Base-by-base conservation (phyloP, 2,888 invertebrate species). In the Lampropteryx suffumata region DNA sequence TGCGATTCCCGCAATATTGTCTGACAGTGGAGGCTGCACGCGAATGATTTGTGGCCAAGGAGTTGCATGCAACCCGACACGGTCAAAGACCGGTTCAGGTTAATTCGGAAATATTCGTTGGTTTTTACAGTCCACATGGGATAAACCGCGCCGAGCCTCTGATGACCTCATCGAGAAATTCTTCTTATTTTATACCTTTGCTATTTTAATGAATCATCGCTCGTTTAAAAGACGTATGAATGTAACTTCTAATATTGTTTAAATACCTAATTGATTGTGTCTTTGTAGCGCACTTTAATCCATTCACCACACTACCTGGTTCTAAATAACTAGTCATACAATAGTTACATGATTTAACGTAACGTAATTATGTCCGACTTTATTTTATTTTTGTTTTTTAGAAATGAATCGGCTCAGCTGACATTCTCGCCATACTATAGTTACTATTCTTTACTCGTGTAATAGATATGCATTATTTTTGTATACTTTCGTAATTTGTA, bases 51-150 rank as follows among this genome's bases (percentile, higher is more conserved):
- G 82, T 77, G 66, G 65, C 59, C 58, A 67, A 62, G 68, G 67
- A 73, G 68, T 67, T 73, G 77, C 35, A 42, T 42, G 48, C 76
- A 79, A 73, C 73, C 72, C 73, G 75, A 68, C 64, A 62, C 66
- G 84, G 86, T 86, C 87, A 84, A 84, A 81, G 84, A 89, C 89
- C 89, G 89, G 87, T 86, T 82, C 79, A 77, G 65, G 71, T 71
- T 76, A 71, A 84, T 88, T 83, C 73, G 83, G 79, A 82, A 81
- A 83, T 79, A 79, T 84, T 80, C 75, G 74, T 67, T 64, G 72
- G 67, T 73, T 74, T 72, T 69, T 70, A 68, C 75, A 34, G 12
- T 5, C 40, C 29, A 64, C 69, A 68, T 71, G 69, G 67, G 73
- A 67, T 65, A 59, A 64, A 55, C 37, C 64, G 62, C 56, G 63